Evolutionary conservation across 2,113 vertebrate species (phyloP).

Genomic region (Eclectus roratus): DNA sequence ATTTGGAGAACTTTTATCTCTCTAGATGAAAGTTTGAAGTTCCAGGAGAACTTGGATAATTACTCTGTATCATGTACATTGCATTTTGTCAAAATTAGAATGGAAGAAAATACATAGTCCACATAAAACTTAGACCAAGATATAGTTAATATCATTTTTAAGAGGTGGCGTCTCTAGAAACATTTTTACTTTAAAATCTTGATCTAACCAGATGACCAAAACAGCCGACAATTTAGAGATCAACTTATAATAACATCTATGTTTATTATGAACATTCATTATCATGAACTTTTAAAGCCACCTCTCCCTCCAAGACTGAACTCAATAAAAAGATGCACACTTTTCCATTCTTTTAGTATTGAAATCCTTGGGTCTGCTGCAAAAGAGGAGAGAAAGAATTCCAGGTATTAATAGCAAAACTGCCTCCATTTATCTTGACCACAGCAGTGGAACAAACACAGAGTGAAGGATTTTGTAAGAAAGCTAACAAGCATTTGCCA

Average conservation of each 20-base stretch:
- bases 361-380: neutral
- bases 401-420: neutral
- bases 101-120: neutral
- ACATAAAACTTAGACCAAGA: neutral
- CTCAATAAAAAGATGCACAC: neutral
- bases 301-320: neutral
- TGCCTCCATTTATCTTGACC: neutral
- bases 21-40: neutral
- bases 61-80: neutral
- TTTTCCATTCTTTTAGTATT: neutral
- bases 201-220: neutral
- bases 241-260: neutral
- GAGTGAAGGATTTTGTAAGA: neutral
- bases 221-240: neutral
- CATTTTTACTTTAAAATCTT: neutral
- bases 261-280: neutral
- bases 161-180: neutral
- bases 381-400: neutral
- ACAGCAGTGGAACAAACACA: neutral
- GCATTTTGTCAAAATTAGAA: neutral
- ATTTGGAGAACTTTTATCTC: neutral
- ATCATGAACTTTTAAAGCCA: neutral
- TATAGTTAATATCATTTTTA: neutral
- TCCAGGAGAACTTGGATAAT: neutral
- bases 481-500: neutral